These are phyloP conservation scores for Philopotamus ludificatus DNA, from an alignment of 1,140 invertebrate genomes.

Conservation along the genomic window DNA sequence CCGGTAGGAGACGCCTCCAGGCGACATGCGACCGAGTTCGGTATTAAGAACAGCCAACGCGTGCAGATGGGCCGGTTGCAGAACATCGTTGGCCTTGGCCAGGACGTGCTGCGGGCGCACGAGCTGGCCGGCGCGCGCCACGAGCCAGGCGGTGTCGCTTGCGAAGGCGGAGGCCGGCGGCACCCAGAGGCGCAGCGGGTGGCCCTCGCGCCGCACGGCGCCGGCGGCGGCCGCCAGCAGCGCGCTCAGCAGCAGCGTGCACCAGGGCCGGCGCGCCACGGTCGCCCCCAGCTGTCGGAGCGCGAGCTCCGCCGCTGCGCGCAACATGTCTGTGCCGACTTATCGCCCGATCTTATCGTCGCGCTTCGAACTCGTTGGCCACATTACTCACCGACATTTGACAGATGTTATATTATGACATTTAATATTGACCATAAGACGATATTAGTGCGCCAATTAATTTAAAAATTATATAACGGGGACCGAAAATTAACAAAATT, in stretches of 20 bases:
- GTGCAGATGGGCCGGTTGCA: slow-evolving; percentile 58
- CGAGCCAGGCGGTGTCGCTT: slow-evolving; percentile 69
- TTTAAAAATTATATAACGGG: too few relatives aligned
- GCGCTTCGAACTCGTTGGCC: background rate
- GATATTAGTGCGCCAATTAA: too few relatives aligned
- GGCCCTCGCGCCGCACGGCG: slow-evolving; percentile 62
- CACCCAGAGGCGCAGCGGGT: slow-evolving; percentile 75
- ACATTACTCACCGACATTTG: background rate
- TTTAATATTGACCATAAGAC: too few relatives aligned
- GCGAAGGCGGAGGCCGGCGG: slow-evolving; percentile 66
- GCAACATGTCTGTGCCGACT: background rate
- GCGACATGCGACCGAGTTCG: slow-evolving; percentile 45
- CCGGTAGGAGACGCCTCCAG: slow-evolving; percentile 51
- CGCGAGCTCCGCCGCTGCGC: background rate
- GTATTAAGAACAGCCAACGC: slow-evolving; percentile 46
- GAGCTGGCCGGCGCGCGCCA: slow-evolving; percentile 64
- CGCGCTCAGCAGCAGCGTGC: background rate
- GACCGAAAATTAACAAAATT: too few relatives aligned
- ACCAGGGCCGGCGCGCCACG: background rate
- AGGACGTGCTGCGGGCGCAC: slow-evolving; percentile 63
- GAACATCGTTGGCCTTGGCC: slow-evolving; percentile 65
- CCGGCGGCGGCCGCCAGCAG: slow-evolving; percentile 41
- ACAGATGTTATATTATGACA: background rate
- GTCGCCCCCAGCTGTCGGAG: background rate
- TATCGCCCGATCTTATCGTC: background rate